Conservation (phyloP, 2,113 vertebrate species). For the Oncorhynchus mykiss region DNA sequence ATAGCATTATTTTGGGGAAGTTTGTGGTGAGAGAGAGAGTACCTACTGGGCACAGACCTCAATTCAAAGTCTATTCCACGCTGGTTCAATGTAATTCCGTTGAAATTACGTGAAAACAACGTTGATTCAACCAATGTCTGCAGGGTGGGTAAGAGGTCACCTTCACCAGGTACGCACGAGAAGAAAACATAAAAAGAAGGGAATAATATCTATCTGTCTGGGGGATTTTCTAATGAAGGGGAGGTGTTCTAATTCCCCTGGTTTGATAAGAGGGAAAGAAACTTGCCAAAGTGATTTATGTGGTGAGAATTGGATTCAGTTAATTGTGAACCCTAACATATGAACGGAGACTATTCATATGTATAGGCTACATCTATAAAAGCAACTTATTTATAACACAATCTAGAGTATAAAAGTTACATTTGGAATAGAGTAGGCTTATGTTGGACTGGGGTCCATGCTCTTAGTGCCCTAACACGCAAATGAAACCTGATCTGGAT, state of each 20-base stretch:
- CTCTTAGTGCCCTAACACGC: constrained; percentile 53
- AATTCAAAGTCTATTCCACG: too few relatives aligned
- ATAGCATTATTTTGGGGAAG: constrained; percentile 37
- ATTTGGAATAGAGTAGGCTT: neutral
- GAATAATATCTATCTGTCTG: constrained; percentile 40
- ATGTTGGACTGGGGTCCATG: constrained; percentile 15
- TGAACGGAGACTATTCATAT: too few relatives aligned
- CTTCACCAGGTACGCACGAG: constrained; percentile 77
- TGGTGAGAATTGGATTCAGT: constrained; percentile 9
- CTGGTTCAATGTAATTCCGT: too few relatives aligned
- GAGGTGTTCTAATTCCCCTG: constrained; percentile 48
- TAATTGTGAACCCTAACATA: constrained; percentile 1
- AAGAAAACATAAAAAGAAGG: constrained; percentile 62
- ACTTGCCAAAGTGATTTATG: constrained; percentile 60
- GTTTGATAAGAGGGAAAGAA: constrained; percentile 49
- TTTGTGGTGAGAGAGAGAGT: neutral
- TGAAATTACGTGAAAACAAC: too few relatives aligned
- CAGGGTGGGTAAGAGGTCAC: constrained; percentile 54
- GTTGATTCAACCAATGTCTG: too few relatives aligned
- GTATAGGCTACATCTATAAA: too few relatives aligned
- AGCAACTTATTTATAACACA: neutral
- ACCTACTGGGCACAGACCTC: too few relatives aligned
- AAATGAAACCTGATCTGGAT: constrained; percentile 81
- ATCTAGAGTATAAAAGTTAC: neutral
- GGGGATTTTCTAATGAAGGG: constrained; percentile 55